phyloP scores from a whole-genome alignment of 2,888 invertebrate genomes.

The Zhengitettix transpicula region DNA sequence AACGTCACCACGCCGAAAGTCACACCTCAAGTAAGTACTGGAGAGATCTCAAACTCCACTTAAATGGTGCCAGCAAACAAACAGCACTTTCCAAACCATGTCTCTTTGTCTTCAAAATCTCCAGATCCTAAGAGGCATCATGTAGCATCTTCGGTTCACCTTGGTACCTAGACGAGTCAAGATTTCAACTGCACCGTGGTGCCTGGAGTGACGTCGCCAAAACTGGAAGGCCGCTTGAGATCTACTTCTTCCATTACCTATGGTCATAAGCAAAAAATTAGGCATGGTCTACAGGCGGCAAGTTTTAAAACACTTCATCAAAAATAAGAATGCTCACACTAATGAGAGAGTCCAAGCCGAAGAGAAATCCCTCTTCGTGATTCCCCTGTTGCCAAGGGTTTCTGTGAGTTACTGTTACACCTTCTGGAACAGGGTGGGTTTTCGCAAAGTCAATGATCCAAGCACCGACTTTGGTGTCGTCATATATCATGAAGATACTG shows the following conservation, averaged over 20 bases:
- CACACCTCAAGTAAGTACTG: no score
- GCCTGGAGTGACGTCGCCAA: neutral
- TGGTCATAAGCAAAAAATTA: neutral
- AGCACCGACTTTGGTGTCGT: slow-evolving; percentile 69
- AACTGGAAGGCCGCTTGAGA: neutral
- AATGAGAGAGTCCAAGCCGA: slow-evolving; percentile 83
- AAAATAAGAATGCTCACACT: slow-evolving; percentile 33
- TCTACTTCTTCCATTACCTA: neutral
- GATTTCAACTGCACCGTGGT: neutral
- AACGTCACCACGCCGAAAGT: no score
- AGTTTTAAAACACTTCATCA: neutral
- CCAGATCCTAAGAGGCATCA: no score
- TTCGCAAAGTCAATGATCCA: slow-evolving; percentile 93
- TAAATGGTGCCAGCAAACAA: no score
- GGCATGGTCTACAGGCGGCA: neutral
- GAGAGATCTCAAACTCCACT: no score
- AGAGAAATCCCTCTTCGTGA: slow-evolving; percentile 88
- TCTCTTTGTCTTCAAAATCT: no score
- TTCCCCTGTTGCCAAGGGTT: slow-evolving; percentile 81
- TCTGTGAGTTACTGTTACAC: slow-evolving; percentile 57
- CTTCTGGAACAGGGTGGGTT: slow-evolving; percentile 57
- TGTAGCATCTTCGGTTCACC: no score
- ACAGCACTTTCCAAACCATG: no score
- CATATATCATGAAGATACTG: slow-evolving; percentile 86
- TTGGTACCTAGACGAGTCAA: neutral